Evolutionary conservation across 2,888 invertebrate genomes (phyloP).

Genomic region (Chydorus sphaericus): DNA sequence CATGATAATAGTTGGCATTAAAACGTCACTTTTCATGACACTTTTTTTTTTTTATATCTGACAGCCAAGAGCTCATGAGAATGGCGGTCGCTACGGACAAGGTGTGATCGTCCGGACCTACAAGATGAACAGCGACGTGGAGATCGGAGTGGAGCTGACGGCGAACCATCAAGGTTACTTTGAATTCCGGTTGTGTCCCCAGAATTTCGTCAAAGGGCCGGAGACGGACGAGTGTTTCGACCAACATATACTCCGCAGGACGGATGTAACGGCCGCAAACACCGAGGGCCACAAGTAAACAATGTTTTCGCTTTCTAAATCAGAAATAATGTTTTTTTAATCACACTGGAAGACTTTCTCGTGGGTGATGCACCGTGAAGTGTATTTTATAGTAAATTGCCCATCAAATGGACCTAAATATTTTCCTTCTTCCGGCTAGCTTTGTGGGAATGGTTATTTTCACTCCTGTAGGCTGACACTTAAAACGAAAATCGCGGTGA

Average conservation of each 20-base stretch:
- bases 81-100: conserved; percentile 66
- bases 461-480: no score
- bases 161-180: conserved; percentile 75
- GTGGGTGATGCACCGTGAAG: no score
- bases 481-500: no score
- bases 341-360: neutral
- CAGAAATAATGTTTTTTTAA: no score
- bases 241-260: conserved; percentile 45
- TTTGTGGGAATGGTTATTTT: no score
- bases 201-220: conserved; percentile 36
- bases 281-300: neutral
- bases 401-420: no score
- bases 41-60: no score
- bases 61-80: conserved; percentile 60
- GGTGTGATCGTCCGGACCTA: conserved; percentile 69
- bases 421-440: no score
- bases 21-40: no score
- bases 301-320: no score
- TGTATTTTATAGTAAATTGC: no score
- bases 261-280: conserved; percentile 22
- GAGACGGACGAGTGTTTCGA: conserved; percentile 46
- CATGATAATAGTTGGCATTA: no score
- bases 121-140: conserved; percentile 47
- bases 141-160: conserved; percentile 66
- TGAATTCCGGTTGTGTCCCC: conserved; percentile 66